Evolutionary conservation across 2,888 invertebrate species (phyloP).

Genomic region (Mycalesis mineus): DNA sequence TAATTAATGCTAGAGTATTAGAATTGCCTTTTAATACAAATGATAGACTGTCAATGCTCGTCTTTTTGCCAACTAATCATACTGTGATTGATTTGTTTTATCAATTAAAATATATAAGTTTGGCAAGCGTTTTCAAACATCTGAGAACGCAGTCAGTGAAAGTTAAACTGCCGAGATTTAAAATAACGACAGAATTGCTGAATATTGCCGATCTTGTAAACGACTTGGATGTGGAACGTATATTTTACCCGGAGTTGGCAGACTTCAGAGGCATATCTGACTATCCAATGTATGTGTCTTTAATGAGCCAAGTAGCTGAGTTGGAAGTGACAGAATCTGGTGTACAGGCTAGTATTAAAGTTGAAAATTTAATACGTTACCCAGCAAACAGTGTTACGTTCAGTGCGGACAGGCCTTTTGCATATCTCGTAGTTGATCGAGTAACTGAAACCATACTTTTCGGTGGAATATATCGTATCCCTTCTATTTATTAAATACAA

Average conservation of each 20-base stretch:
- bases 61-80: conserved; percentile 45
- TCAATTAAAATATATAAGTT: conserved; percentile 39
- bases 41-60: conserved; percentile 45
- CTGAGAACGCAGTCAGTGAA: conserved; percentile 40
- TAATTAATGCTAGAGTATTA: conserved; percentile 45
- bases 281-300: conserved; percentile 44
- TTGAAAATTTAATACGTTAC: conserved; percentile 35
- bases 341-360: conserved; percentile 33
- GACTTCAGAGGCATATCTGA: conserved; percentile 50
- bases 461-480: conserved; percentile 52
- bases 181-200: conserved; percentile 42
- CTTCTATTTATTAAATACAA: conserved; percentile 33
- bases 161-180: conserved; percentile 54
- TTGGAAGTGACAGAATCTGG: conserved; percentile 54
- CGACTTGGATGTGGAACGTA: conserved; percentile 55
- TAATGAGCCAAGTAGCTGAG: conserved; percentile 49
- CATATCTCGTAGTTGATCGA: conserved; percentile 51
- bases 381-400: conserved; percentile 37
- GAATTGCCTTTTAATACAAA: conserved; percentile 45
- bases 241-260: conserved; percentile 50
- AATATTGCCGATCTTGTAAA: conserved; percentile 51
- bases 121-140: conserved; percentile 46
- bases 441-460: conserved; percentile 52
- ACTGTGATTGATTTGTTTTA: conserved; percentile 46
- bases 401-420: conserved; percentile 50